Conservation (phyloP, 2,888 invertebrate genomes). For the Brenthis hecate region DNA sequence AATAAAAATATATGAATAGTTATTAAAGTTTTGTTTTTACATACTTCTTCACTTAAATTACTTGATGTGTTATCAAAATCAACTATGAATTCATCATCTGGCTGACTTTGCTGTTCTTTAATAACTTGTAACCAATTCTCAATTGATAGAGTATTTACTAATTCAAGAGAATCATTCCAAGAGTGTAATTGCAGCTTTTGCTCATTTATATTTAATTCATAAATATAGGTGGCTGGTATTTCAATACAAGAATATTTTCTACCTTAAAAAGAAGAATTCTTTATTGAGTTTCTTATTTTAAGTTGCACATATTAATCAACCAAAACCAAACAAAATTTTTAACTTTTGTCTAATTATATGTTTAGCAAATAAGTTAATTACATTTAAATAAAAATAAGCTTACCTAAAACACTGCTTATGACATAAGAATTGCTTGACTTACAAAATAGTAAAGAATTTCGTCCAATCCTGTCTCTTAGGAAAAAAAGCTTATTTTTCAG, state of each 20-base stretch:
- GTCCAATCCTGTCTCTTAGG: constrained; percentile 91
- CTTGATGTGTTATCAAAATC: constrained; percentile 42
- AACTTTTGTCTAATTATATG: too few relatives aligned
- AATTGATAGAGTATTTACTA: constrained; percentile 48
- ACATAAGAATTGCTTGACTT: constrained; percentile 62
- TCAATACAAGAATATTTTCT: constrained; percentile 79
- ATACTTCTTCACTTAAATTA: constrained; percentile 52
- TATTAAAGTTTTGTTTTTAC: not conserved
- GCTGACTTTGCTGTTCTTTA: constrained; percentile 56
- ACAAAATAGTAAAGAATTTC: constrained; percentile 90
- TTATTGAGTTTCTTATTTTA: not conserved
- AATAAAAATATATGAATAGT: too few relatives aligned
- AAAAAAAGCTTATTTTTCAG: constrained; percentile 85
- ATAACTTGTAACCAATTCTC: constrained; percentile 59
- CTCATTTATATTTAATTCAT: constrained; percentile 70
- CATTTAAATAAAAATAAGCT: constrained; percentile 22
- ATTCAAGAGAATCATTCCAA: constrained; percentile 55
- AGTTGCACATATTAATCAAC: not conserved
- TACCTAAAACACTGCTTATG: constrained; percentile 81
- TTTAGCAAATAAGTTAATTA: too few relatives aligned
- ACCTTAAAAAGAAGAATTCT: constrained; percentile 46
- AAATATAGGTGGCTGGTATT: constrained; percentile 85
- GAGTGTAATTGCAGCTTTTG: constrained; percentile 53
- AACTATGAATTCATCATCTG: constrained; percentile 63
- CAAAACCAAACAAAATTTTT: too few relatives aligned